These are phyloP conservation scores for Corvus hawaiiensis DNA, from an alignment of 2,113 vertebrate genomes.

Conservation along the genomic window DNA sequence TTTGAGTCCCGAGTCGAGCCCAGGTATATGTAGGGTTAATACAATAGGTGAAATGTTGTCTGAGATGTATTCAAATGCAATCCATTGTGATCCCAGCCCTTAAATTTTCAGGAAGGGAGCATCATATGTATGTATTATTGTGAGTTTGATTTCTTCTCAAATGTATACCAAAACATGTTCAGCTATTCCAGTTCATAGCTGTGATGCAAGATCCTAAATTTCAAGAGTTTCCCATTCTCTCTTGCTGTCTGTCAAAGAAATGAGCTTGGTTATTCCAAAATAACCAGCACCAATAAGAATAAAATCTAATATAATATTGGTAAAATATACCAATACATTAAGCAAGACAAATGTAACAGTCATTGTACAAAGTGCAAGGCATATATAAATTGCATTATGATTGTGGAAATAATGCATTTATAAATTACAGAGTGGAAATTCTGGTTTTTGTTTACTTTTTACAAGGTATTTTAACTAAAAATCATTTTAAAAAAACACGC, in stretches of 20 bases:
- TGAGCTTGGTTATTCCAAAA: neutral
- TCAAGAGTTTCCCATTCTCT: neutral
- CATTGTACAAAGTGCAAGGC: neutral
- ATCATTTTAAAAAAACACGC: neutral
- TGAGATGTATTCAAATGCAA: neutral
- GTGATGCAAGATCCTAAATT: neutral
- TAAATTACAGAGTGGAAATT: neutral
- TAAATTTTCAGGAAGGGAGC: neutral
- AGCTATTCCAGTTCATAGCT: neutral
- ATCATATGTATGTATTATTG: neutral
- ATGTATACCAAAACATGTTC: neutral
- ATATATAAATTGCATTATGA: neutral
- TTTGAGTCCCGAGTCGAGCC: neutral
- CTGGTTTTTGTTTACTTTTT: neutral
- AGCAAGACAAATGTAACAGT: neutral
- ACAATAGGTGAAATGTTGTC: neutral
- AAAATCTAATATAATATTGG: neutral
- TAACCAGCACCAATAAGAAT: neutral
- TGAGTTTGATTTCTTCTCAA: neutral
- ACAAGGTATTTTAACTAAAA: neutral
- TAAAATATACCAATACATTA: neutral
- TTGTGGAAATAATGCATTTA: neutral
- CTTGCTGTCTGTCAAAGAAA: neutral
- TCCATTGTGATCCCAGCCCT: neutral
- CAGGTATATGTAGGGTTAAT: rapidly evolving